Evolutionary conservation across 2,797 vertebrate species (phyloP).

Genomic region (Halcyon leucocephala): DNA sequence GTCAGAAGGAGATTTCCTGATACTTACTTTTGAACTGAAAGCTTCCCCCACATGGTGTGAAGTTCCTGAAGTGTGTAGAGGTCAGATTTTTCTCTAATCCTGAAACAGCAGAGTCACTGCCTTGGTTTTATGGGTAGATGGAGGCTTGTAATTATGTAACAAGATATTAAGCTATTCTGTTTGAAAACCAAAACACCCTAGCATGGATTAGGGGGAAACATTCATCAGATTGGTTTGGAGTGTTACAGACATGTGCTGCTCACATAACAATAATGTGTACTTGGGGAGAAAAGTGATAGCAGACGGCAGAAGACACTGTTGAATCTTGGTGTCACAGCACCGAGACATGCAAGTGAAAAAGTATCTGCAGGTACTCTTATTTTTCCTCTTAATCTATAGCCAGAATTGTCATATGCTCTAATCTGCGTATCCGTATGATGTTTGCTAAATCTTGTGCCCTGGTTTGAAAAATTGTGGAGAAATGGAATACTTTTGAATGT

Average conservation of each 20-base stretch:
- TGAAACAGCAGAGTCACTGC: background rate
- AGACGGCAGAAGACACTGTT: background rate
- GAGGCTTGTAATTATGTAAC: slow-evolving; percentile 4
- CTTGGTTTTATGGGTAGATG: background rate
- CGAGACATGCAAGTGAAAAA: background rate
- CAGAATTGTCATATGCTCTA: background rate
- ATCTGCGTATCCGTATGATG: background rate
- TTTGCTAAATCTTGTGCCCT: background rate
- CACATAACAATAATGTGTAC: background rate
- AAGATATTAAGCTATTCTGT: background rate
- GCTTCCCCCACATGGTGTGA: accelerated
- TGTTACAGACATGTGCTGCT: background rate
- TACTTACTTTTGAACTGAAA: background rate
- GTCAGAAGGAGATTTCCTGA: background rate
- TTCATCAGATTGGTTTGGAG: background rate
- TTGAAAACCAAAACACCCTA: background rate
- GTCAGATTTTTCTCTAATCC: background rate
- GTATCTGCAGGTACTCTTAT: background rate
- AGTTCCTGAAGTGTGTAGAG: background rate
- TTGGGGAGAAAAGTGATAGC: background rate
- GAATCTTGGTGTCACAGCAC: background rate
- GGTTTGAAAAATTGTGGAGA: background rate
- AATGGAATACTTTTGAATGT: background rate
- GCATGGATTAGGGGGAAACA: background rate
- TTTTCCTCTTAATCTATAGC: background rate